phyloP scores from a whole-genome alignment of 2,113 vertebrate genomes.

The Microcebus ravelobensis region DNA sequence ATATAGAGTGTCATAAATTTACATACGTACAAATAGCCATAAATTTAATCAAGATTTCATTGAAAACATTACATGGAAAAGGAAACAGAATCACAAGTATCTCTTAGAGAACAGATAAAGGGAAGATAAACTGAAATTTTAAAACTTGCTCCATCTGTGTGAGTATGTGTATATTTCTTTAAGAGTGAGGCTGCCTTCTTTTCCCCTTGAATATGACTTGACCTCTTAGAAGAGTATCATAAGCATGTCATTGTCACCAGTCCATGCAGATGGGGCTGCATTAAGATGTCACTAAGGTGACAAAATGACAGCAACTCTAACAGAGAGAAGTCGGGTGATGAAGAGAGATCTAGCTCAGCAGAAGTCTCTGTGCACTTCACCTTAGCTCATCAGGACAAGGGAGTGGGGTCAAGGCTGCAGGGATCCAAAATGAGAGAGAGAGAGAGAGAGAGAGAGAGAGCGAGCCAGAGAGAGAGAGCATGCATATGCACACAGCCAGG shows the following conservation, averaged over 20 bases:
- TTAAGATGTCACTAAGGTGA: slow-evolving; percentile 6
- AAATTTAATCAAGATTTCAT: background rate
- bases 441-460: too few relatives aligned
- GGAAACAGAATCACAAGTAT: background rate
- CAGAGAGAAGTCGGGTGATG: background rate
- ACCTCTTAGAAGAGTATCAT: slow-evolving; percentile 17
- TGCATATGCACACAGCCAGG: too few relatives aligned
- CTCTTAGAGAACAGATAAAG: background rate
- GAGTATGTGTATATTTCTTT: background rate
- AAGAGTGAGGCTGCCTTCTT: background rate
- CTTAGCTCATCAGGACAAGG: background rate
- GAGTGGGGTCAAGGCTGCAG: background rate
- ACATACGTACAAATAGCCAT: background rate
- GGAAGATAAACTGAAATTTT: background rate
- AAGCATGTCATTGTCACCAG: background rate
- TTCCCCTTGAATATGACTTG: background rate
- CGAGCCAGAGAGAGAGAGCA: too few relatives aligned
- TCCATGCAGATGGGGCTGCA: background rate
- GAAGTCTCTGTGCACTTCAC: background rate
- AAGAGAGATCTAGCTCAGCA: background rate
- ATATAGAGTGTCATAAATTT: background rate
- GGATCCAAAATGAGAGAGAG: background rate
- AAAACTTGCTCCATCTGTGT: background rate
- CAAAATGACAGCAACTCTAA: background rate
- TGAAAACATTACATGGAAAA: background rate